Evolutionary conservation across 2,888 invertebrate genomes (phyloP).

Genomic region (Meiosimyza decipiens): DNA sequence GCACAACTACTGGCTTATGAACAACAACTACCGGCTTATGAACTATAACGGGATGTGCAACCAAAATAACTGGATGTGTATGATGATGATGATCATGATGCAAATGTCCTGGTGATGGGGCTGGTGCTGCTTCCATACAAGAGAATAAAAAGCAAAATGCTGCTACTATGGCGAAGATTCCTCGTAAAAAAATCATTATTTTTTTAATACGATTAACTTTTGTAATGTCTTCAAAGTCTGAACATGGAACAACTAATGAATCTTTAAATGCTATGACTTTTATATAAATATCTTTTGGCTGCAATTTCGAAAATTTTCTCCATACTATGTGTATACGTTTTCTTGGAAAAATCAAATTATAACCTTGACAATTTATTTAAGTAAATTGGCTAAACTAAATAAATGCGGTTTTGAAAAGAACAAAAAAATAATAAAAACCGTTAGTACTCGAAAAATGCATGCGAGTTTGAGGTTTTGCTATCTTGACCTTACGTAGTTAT

Average conservation of each 20-base stretch:
- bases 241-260: no score
- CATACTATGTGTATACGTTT: not conserved
- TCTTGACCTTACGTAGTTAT: no score
- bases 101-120: constrained; percentile 38
- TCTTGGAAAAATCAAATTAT: constrained; percentile 28
- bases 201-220: not conserved
- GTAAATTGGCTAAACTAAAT: no score
- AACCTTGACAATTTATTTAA: no score
- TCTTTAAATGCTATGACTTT: not conserved
- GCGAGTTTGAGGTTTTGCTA: no score
- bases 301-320: constrained; percentile 29
- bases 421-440: no score
- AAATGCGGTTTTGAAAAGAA: no score
- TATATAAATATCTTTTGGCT: constrained; percentile 23
- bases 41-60: constrained; percentile 36
- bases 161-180: constrained; percentile 40
- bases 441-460: no score
- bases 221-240: not conserved
- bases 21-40: constrained; percentile 40
- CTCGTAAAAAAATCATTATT: constrained; percentile 44
- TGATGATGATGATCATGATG: constrained; percentile 39
- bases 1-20: constrained; percentile 38
- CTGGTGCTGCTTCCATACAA: constrained; percentile 36
- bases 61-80: constrained; percentile 37
- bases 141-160: constrained; percentile 34